Conservation (phyloP, 2,888 invertebrate species). For the Bombyx huttoni region DNA sequence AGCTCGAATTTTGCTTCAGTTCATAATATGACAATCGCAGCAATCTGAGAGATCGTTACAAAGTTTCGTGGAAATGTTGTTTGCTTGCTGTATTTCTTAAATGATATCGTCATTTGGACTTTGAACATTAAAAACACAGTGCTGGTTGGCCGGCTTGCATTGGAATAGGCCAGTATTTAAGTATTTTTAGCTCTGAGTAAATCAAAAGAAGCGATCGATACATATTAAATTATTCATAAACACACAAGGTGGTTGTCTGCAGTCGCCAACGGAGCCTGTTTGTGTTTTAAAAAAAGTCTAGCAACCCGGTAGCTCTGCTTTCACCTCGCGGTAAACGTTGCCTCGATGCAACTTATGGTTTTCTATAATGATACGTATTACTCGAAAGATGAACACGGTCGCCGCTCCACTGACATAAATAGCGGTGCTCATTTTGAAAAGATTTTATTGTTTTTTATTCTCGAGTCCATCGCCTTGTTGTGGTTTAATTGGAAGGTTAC, state of each 20-base stretch:
- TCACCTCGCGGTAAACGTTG: slow-evolving; percentile 1
- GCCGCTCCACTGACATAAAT: slow-evolving; percentile 3
- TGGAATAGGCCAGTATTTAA: neutral
- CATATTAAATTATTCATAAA: neutral
- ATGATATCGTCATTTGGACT: neutral
- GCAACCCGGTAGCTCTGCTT: slow-evolving; percentile 3
- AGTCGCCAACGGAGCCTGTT: neutral
- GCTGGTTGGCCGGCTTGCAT: neutral
- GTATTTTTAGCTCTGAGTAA: neutral
- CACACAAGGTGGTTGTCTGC: neutral
- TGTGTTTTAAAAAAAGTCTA: neutral
- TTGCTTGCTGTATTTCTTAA: neutral
- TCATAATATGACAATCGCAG: neutral
- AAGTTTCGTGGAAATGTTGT: neutral
- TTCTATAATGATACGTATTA: slow-evolving; percentile 4
- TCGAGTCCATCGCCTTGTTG: neutral
- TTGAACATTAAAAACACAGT: neutral
- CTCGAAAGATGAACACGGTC: slow-evolving; percentile 2
- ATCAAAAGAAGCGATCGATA: neutral
- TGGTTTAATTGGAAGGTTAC: neutral
- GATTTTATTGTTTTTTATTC: neutral
- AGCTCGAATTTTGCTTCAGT: neutral
- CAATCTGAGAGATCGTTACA: neutral
- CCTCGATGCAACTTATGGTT: slow-evolving; percentile 3
- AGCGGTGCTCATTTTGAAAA: neutral